Conservation (phyloP, 2,888 invertebrate species). For the Drosophila flavopinicola region DNA sequence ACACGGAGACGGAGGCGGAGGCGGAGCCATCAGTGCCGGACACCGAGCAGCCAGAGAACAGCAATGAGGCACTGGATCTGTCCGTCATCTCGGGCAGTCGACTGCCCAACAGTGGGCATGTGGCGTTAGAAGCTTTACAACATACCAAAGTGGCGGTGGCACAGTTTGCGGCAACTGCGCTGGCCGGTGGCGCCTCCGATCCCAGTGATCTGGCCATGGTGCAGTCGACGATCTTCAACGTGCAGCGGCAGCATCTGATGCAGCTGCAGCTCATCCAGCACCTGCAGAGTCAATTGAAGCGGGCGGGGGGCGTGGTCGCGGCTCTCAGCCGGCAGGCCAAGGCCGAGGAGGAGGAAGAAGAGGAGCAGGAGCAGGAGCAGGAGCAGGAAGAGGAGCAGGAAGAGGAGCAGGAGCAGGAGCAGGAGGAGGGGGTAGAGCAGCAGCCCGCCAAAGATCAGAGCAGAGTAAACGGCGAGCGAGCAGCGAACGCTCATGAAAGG, state of each 20-base stretch:
- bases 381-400: not conserved
- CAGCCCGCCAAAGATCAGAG: conserved; percentile 22
- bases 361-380: conserved; percentile 12
- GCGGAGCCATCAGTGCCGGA: conserved; percentile 16
- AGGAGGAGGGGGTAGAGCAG: not conserved
- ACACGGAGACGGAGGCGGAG: conserved; percentile 19
- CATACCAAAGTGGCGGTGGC: conserved; percentile 92
- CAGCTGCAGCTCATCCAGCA: conserved; percentile 97
- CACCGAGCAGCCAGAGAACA: conserved; percentile 58
- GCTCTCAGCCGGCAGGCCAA: conserved; percentile 49
- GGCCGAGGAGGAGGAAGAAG: conserved; percentile 19
- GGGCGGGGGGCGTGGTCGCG: conserved; percentile 65
- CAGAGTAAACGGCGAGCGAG: conserved; percentile 19
- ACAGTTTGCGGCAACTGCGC: conserved; percentile 95
- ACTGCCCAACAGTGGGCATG: conserved; percentile 87
- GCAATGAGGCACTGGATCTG: conserved; percentile 82
- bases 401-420: conserved; percentile 22
- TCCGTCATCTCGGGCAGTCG: conserved; percentile 77
- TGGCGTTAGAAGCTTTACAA: conserved; percentile 95
- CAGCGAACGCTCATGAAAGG: conserved; percentile 21
- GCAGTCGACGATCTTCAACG: conserved; percentile 95
- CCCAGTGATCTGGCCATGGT: conserved; percentile 92
- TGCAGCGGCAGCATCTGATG: conserved; percentile 98
- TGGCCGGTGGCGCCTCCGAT: conserved; percentile 85
- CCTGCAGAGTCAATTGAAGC: conserved; percentile 92